Evolutionary conservation across 2,797 vertebrate genomes (phyloP).

Genomic region (Clarias laeviceps): DNA sequence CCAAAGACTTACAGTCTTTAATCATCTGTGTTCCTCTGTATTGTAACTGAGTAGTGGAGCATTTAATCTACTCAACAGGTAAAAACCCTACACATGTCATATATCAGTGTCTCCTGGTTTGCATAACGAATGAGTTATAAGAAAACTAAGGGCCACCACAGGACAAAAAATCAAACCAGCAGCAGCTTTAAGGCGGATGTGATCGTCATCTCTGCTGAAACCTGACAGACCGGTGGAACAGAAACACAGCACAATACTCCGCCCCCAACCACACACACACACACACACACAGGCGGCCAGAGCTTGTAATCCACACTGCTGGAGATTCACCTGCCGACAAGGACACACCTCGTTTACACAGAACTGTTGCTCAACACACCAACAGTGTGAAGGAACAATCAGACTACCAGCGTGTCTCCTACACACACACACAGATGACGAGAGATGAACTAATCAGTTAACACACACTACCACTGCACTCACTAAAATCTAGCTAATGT

Average conservation of each 20-base stretch:
- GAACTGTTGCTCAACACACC: constrained; percentile 16
- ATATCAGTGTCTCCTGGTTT: constrained; percentile 7
- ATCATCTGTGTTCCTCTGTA: no score
- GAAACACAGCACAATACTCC: constrained; percentile 45
- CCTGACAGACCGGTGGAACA: constrained; percentile 66
- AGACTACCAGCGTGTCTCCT: not conserved
- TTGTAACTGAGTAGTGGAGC: not conserved
- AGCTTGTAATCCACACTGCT: not conserved
- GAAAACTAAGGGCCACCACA: not conserved
- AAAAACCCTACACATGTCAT: constrained; percentile 4
- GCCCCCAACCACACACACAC: constrained; percentile 47
- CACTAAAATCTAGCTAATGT: not conserved
- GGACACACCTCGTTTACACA: constrained; percentile 41
- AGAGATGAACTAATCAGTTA: not conserved
- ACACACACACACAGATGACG: not conserved
- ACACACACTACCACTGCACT: not conserved
- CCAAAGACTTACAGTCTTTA: not conserved
- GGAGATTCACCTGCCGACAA: constrained; percentile 33
- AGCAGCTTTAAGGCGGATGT: constrained; percentile 29
- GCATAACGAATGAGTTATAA: constrained; percentile 28
- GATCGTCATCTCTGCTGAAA: constrained; percentile 45
- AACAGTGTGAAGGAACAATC: not conserved
- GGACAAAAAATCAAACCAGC: constrained; percentile 15
- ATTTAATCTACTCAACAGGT: constrained; percentile 17
- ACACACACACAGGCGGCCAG: constrained; percentile 13